Evolutionary conservation across 2,113 vertebrate genomes (phyloP), one percentile per base, ranked within the genome.

Genomic region (Clarias gariepinus): DNA sequence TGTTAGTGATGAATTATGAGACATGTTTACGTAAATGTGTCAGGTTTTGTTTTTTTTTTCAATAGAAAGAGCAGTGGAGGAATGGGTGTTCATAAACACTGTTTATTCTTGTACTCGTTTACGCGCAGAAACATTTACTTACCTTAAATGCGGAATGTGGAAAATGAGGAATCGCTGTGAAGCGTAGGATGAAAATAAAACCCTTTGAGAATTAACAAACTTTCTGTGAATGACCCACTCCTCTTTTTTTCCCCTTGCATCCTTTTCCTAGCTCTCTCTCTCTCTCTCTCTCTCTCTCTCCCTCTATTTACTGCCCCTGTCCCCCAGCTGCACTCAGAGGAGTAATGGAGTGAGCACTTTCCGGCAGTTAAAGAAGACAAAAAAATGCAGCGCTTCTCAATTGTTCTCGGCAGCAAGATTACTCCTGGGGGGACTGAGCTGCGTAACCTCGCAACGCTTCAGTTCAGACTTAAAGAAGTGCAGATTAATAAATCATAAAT

Each of bases 401-500:
- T 94, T 94, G 93, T 93, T 95, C 93, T 87, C 82, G 90, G 89
- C 93, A 91, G 90, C 88, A 85, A 90, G 91, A 95, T 94, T 91
- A 93, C 92, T 95, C 95, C 93, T 94, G 61, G 21, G 92, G 88
- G 95, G 89, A 82, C 84, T 86, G 90, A 87, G 89, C 90, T 76
- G 88, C 87, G 83, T 88, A 93, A 92, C 90, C 92, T 91, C 80
- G 84, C 77, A 88, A 83, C 89, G 82, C 88, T 91, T 95, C 88
- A 91, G 91, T 83, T 93, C 89, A 91, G 57, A 86, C 94, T 93
- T 92, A 92, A 93, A 93, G 87, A 89, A 93, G 91, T 82, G 88
- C 88, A 90, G 93, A 95, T 95, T 96, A 96, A 96, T 97, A 97
- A 96, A 96, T 97, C 96, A 96, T 94, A 93, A 84, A 95, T 95